Percentiles rank a stretch among this genome's conserved stretches.
Conservation (phyloP, 2,113 vertebrate species). For the Colinus virginianus region DNA sequence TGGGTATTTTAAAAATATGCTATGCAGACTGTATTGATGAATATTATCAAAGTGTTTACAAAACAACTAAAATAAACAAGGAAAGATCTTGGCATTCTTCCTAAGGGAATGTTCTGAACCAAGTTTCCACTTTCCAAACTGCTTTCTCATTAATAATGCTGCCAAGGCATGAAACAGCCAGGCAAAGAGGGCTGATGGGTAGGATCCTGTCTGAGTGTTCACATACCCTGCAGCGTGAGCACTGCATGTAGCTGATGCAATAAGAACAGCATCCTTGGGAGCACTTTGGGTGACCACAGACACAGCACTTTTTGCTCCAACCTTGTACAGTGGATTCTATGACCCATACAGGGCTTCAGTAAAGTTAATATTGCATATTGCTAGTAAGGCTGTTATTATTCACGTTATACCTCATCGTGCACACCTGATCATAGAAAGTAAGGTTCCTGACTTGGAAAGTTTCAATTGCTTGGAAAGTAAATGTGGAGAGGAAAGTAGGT, state of each 20-base stretch:
- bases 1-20: not conserved
- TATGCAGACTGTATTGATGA: conserved; percentile 38
- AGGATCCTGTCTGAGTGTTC: rapidly evolving
- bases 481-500: not conserved
- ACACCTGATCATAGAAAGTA: not conserved
- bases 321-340: not conserved
- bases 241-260: not conserved
- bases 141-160: conserved; percentile 32
- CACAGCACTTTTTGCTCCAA: not conserved
- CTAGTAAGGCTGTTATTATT: not conserved
- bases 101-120: conserved; percentile 25
- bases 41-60: conserved; percentile 35
- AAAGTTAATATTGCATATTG: not conserved
- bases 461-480: not conserved
- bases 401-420: not conserved
- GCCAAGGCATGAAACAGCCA: conserved; percentile 14
- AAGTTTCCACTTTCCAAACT: conserved; percentile 46
- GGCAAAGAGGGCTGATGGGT: not conserved
- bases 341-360: not conserved
- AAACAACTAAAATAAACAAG: conserved; percentile 42
- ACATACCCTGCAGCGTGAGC: not conserved
- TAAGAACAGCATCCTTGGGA: not conserved
- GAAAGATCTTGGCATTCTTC: conserved; percentile 43
- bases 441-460: not conserved
- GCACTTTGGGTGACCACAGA: not conserved